These are phyloP conservation scores for Cerceris ruficornis DNA, from an alignment of 2,888 invertebrate species.

Conservation along the genomic window DNA sequence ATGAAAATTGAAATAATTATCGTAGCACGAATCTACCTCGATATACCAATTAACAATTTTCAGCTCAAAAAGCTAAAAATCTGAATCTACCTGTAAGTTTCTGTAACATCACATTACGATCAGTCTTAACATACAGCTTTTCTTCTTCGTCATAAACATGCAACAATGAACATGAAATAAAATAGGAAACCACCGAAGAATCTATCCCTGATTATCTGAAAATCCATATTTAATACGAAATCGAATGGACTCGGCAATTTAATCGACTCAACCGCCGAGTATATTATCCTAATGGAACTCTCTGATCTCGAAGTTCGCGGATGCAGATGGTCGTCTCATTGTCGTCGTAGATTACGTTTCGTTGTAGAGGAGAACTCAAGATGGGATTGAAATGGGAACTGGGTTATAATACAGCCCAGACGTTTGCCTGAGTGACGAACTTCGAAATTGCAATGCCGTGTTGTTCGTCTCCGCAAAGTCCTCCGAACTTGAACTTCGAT, in stretches of 20 bases:
- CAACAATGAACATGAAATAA: background rate
- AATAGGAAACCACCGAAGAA: background rate
- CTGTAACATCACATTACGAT: no score
- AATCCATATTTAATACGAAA: constrained; percentile 15
- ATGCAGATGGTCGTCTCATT: constrained; percentile 38
- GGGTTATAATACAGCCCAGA: constrained; percentile 33
- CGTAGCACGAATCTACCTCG: no score
- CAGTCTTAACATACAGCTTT: no score
- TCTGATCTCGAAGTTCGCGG: constrained; percentile 26
- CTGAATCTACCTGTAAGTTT: no score
- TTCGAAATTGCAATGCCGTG: constrained; percentile 28
- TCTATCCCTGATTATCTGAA: no score
- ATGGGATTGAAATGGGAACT: constrained; percentile 45
- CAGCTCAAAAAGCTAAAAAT: no score
- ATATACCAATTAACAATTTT: no score
- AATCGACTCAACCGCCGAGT: background rate
- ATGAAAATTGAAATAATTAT: no score
- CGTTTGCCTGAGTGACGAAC: constrained; percentile 26
- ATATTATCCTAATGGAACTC: constrained; percentile 48
- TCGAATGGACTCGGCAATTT: constrained; percentile 18
- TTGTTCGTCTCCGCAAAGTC: constrained; percentile 11
- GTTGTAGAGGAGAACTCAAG: constrained; percentile 24
- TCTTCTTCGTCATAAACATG: no score
- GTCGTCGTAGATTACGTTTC: constrained; percentile 44
- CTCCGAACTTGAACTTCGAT: constrained; percentile 8